Evolutionary conservation across 2,113 vertebrate species (phyloP).

Genomic region (Mobula birostris): DNA sequence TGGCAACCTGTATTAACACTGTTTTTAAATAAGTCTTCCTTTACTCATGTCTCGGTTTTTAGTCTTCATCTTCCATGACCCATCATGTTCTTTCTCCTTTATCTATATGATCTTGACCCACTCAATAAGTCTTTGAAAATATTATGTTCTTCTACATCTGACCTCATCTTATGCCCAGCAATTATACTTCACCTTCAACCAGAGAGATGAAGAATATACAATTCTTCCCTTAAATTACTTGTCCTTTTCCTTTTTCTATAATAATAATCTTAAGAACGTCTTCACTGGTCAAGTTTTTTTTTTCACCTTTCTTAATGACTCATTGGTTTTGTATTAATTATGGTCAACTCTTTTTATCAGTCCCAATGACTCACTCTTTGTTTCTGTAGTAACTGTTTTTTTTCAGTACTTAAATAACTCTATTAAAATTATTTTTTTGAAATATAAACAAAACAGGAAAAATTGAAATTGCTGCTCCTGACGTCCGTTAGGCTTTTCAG

Average conservation of each 20-base stretch:
- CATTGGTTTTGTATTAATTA: no score
- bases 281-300: no score
- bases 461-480: no score
- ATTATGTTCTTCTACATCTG: background rate
- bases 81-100: background rate
- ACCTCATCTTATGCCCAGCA: no score
- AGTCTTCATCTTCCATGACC: background rate
- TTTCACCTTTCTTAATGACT: no score
- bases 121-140: background rate
- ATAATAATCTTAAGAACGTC: background rate
- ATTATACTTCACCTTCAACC: background rate
- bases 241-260: background rate
- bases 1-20: background rate
- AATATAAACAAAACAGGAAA: no score
- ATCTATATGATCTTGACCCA: background rate
- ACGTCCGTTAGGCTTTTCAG: no score
- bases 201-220: background rate
- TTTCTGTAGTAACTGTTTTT: no score
- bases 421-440: no score
- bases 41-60: background rate
- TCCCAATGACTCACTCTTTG: no score
- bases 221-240: background rate
- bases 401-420: no score
- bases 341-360: no score
- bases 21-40: background rate